These are phyloP conservation scores for Gasterosteus aculeatus DNA, from an alignment of 2,113 vertebrate species.

Conservation along the genomic window DNA sequence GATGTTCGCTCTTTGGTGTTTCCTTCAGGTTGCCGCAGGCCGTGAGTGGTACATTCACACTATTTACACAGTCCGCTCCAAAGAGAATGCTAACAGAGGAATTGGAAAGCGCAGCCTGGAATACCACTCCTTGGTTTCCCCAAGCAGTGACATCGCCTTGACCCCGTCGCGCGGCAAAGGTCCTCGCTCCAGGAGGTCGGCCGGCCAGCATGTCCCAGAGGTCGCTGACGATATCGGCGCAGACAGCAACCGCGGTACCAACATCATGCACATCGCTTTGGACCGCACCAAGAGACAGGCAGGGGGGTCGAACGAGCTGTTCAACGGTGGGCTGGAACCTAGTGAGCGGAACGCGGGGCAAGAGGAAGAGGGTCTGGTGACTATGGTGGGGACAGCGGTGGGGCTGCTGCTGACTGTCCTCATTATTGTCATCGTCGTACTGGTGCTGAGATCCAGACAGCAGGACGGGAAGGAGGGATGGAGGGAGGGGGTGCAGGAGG, in stretches of 20 bases:
- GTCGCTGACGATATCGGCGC: conserved; percentile 83
- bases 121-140: conserved; percentile 78
- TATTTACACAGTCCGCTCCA: conserved; percentile 93
- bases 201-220: conserved; percentile 54
- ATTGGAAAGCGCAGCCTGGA: conserved; percentile 90
- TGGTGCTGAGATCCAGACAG: conserved; percentile 75
- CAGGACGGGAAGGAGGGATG: conserved; percentile 73
- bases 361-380: conserved; percentile 72
- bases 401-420: conserved; percentile 84
- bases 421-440: conserved; percentile 67
- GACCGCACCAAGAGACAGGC: conserved; percentile 78
- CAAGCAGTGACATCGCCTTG: conserved; percentile 28
- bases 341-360: conserved; percentile 69
- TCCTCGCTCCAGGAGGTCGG: conserved; percentile 78
- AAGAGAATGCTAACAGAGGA: conserved; percentile 81
- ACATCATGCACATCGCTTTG: conserved; percentile 91
- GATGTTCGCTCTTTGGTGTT: neutral
- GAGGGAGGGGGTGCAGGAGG: conserved; percentile 71
- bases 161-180: neutral
- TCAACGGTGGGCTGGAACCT: conserved; percentile 70
- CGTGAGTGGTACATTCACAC: conserved; percentile 95
- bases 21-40: conserved; percentile 87
- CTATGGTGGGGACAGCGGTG: conserved; percentile 76
- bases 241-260: conserved; percentile 88
- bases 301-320: conserved; percentile 61